Evolutionary conservation across 2,888 invertebrate genomes (phyloP), one percentile per base, ranked within the genome.

Genomic region (Blastobasis lacticolella): DNA sequence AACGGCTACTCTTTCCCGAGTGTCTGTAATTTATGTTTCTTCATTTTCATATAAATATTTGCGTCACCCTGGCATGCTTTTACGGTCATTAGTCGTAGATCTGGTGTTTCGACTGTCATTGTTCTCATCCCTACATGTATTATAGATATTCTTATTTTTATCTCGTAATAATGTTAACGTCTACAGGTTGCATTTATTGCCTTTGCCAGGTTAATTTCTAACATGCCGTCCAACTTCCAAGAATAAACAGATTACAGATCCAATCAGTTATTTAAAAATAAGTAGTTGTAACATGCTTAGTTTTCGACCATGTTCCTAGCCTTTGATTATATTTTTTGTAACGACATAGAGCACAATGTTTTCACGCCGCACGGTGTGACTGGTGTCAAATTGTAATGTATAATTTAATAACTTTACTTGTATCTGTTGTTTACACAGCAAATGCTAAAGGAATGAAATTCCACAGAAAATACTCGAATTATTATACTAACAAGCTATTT

Each of bases 221-320:
- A 65, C 70, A 73, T 75, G 79, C 86, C 85, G 84, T 86, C 86
- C 84, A 78, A 57, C 68, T 69, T 64, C 56, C 62, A 63, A 23
- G 23, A 23, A 23, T 23, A 23, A 23, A 23, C 23, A 23, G 23
- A 23, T 23, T 23, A 23, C 23, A 23, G 23, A 23, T 23, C 23
- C 23, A 23, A 23, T 23, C 23, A 23, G 23, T 23, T 23, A 23
- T 23, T 23, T 23, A 23, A 23, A 23, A 23, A 23, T 23, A 23
- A 23, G 23, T 23, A 23, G 23, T 23, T 23, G 23, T 23, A 23
- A 23, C 23, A 23, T 57, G 58, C 53, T 56, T 69, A 69, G 61
- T 59, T 72, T 68, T 63, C 58, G 59, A 62, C 54, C 62, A 68
- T 76, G 81, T 81, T 81, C 80, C 81, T 82, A 80, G 72, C 72